Base-by-base conservation (phyloP, 92 coral and sea anemone genomes). In the Zoanthus solanderi region DNA sequence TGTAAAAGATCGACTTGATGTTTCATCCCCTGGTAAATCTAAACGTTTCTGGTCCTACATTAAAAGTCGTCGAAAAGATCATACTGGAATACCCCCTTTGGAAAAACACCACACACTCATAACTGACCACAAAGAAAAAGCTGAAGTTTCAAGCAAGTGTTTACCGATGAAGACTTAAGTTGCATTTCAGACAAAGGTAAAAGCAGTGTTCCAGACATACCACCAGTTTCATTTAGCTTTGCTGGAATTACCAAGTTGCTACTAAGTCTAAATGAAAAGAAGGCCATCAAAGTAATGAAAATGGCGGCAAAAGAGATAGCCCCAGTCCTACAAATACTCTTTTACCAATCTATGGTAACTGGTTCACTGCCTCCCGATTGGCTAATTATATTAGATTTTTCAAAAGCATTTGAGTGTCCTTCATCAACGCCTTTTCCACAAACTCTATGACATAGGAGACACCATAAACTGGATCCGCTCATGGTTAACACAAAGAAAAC, bases 31-130 rank as follows among this genome's bases (percentile, higher is more conserved):
- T 75, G 30, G 65, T 37, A 84, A 60, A 47, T 63, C 79, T n/a
- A 85, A 85, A 50, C n/a, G 74, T 34, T 75, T 85, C 71, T 85
- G 83, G 89, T 85, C 89, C 71, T 85, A 32, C 73, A 74, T 85
- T 30, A 85, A 85, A 61, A 31, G 73, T 75, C 53, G 29, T 30
- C 53, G 82, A 58, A 85, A 85, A 74, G 83, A 85, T 29, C 76
- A 37, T 23, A 68, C 79, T 56, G 83, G 83, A 47, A 44, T 85
- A 44, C 45, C 71, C 14, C 50, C 66, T 72, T 75, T 85, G 58
- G 60, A 50, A 53, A 47, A 69, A 58, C 37, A 50, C 54, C 53
- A 68, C 78, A 46, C 18, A 85, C 75, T 50, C 16, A 84, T 68
- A 85, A 30, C 69, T 47, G 89, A 85, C 81, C 75, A 81, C 67